Conservation (phyloP, 2,113 vertebrate species). For the Hippoglossus stenolepis region DNA sequence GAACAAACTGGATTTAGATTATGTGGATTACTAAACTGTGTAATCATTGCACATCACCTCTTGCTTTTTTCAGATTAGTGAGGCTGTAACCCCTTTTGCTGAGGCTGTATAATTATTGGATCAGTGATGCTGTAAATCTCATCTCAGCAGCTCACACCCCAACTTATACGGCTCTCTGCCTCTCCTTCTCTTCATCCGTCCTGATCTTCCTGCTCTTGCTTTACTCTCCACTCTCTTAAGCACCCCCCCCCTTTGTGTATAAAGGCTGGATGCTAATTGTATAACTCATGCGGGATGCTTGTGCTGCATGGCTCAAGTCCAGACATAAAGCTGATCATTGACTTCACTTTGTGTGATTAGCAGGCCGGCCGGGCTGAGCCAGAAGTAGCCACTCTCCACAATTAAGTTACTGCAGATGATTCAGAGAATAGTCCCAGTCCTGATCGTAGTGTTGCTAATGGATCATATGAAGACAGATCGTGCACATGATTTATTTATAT, state of each 20-base stretch:
- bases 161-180: conserved; percentile 12
- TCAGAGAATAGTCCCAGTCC: conserved; percentile 10
- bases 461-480: conserved; percentile 12
- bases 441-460: conserved; percentile 24
- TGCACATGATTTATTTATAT: conserved; percentile 12
- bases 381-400: conserved; percentile 56
- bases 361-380: conserved; percentile 34
- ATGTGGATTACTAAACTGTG: not conserved
- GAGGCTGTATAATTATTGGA: conserved; percentile 3
- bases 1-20: not conserved
- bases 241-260: not conserved
- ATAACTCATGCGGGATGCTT: conserved; percentile 42
- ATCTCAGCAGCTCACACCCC: not conserved
- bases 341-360: conserved; percentile 74
- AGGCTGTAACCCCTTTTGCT: not conserved
- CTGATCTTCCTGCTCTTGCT: not conserved
- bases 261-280: conserved; percentile 17
- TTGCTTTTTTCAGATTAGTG: not conserved
- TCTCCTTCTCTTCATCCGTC: conserved; percentile 2
- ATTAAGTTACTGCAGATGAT: conserved; percentile 54
- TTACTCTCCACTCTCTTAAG: not conserved
- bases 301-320: conserved; percentile 52
- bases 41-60: not conserved
- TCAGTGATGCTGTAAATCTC: not conserved
- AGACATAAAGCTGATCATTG: conserved; percentile 52